Evolutionary conservation across 2,113 vertebrate species (phyloP).

Genomic region (Riparia riparia): DNA sequence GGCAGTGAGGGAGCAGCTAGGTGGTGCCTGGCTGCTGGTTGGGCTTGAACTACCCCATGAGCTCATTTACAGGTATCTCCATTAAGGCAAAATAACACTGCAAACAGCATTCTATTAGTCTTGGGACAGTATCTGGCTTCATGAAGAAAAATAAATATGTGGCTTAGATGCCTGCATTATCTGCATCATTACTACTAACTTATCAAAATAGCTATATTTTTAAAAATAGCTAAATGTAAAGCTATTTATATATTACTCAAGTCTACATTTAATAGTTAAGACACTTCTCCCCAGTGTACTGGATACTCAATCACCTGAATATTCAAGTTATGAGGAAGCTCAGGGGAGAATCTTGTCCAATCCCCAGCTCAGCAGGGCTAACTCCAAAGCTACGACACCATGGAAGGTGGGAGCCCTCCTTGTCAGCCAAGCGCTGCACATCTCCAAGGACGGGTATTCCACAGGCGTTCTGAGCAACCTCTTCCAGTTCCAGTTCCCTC

Average conservation of each 20-base stretch:
- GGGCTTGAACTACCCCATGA: neutral
- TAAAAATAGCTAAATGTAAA: neutral
- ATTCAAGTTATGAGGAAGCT: neutral
- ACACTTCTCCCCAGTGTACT: neutral
- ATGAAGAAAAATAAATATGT: neutral
- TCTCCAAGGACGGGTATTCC: neutral
- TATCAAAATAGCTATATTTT: neutral
- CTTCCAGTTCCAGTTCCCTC: neutral
- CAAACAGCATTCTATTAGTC: neutral
- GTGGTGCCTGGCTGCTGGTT: neutral
- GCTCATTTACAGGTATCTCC: neutral
- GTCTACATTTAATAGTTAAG: neutral
- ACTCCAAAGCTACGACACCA: neutral
- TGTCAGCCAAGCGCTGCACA: neutral
- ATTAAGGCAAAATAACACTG: neutral
- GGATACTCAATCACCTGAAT: neutral
- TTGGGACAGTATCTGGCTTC: neutral
- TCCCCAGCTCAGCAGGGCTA: neutral
- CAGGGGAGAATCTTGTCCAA: neutral
- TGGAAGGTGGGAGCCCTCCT: neutral
- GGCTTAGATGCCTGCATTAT: neutral
- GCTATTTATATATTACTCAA: neutral
- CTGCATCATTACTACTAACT: neutral
- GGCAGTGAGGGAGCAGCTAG: neutral
- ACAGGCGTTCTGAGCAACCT: neutral